Evolutionary conservation across 2,797 vertebrate genomes (phyloP), one percentile per base, ranked within the genome.

Genomic region (Zalophus californianus): DNA sequence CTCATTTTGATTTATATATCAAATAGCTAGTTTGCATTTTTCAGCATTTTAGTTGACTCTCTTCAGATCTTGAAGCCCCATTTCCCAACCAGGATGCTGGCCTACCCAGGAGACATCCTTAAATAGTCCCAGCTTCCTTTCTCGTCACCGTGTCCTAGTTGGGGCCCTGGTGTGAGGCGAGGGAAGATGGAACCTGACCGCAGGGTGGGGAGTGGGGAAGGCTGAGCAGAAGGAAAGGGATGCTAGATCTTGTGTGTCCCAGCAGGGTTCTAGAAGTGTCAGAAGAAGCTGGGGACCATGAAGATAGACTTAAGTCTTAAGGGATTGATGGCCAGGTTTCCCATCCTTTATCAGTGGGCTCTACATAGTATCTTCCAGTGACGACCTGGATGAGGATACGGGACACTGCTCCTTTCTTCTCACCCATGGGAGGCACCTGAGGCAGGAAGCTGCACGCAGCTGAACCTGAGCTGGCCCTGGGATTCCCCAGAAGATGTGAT

Each of bases 11-110:
- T 73, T 86, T 96, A 41, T 70, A 54, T 86, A 54, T 92, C 25
- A 86, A 70, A 60, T 56, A 78, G 38, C 52, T 87, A 52, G 27
- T 90, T 93, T 75, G 66, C 90, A 82, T 68, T 95, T 96, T 92
- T 93, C 35, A 87, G 5, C 21, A 23, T 86, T 95, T 92, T 93
- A 94, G 12, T 35, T 87, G 44, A 86, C 60, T 48, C 1, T 50
- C 7, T 35, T 94, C 18, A 12, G n/a, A 35, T 82, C 50, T 91
- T 66, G 38, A 91, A 79, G 35, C 1, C 23, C 32, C 5, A 15
- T 66, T 85, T 96, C 64, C 29, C 4, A 88, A 3, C 14, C 12
- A 85, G 56, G 54, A 88, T 16, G 27, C 62, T 79, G 35, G 25
- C 10, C 4, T 80, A 21, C 27, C 7, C 20, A 78, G 23, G 60